Conservation (phyloP, 2,113 vertebrate species). For the Podiceps cristatus region DNA sequence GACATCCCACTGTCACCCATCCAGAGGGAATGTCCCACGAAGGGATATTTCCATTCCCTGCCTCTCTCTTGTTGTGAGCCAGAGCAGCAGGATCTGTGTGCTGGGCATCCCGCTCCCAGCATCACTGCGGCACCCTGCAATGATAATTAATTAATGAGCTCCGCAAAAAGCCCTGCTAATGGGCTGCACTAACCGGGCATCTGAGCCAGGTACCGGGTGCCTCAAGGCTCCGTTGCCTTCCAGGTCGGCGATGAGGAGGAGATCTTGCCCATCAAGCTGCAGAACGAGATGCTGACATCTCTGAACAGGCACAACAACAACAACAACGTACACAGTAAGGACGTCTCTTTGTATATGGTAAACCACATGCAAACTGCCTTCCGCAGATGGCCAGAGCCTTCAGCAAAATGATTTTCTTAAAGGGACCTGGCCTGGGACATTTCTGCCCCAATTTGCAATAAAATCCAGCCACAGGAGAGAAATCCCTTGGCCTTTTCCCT, state of each 20-base stretch:
- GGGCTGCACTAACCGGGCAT: not conserved
- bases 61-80: not conserved
- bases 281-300: slow-evolving; percentile 79
- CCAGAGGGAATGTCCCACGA: not conserved
- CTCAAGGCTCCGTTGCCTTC: not conserved
- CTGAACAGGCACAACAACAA: slow-evolving; percentile 67
- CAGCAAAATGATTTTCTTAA: not conserved
- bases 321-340: slow-evolving; percentile 74
- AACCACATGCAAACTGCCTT: not conserved
- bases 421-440: not conserved
- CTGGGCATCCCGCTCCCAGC: not conserved
- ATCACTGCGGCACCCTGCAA: not conserved
- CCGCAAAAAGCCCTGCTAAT: not conserved
- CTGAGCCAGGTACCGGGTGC: accelerated
- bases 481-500: not conserved
- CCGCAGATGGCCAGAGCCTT: not conserved
- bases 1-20: not conserved
- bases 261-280: slow-evolving; percentile 88
- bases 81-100: not conserved
- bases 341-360: accelerated
- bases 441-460: not conserved
- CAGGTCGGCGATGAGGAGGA: slow-evolving; percentile 88
- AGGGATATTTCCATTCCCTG: not conserved
- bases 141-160: not conserved
- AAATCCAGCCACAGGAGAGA: not conserved